Evolutionary conservation across 2,113 vertebrate species (phyloP).

Genomic region (Antechinus flavipes): DNA sequence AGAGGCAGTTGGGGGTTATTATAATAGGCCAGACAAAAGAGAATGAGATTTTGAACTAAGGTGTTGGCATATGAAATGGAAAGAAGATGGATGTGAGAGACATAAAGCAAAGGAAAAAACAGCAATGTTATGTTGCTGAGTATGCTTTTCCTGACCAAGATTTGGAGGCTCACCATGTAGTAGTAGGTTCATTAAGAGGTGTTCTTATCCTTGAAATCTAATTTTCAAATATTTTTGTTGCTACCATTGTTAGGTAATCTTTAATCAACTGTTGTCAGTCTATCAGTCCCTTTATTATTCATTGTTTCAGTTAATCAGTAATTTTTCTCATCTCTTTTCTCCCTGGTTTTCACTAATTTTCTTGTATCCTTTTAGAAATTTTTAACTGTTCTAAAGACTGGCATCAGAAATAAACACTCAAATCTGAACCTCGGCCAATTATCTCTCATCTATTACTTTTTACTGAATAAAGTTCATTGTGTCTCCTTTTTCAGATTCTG

Average conservation of each 20-base stretch:
- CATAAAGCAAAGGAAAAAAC: background rate
- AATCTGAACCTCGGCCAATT: conserved; percentile 10
- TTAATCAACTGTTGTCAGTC: background rate
- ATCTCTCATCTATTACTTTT: background rate
- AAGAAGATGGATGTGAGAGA: background rate
- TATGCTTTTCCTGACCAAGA: background rate
- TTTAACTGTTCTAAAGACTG: conserved; percentile 16
- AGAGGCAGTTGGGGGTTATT: conserved; percentile 19
- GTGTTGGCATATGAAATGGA: conserved; percentile 3
- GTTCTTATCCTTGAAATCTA: conserved; percentile 26
- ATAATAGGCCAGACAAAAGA: background rate
- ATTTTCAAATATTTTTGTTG: conserved; percentile 6
- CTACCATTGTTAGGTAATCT: background rate
- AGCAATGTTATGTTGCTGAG: background rate
- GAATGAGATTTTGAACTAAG: conserved; percentile 26
- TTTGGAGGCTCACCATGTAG: background rate
- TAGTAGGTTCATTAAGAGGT: conserved; percentile 9
- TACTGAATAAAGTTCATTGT: background rate
- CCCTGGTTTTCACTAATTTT: conserved; percentile 31
- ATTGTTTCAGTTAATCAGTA: background rate
- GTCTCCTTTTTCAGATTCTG: background rate
- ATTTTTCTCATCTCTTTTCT: background rate
- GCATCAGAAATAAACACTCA: background rate
- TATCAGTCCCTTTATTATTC: background rate
- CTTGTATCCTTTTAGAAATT: conserved; percentile 34